Evolutionary conservation across 2,113 vertebrate species (phyloP), one percentile per base, ranked within the genome.

Genomic region (Pterocles burchelli): DNA sequence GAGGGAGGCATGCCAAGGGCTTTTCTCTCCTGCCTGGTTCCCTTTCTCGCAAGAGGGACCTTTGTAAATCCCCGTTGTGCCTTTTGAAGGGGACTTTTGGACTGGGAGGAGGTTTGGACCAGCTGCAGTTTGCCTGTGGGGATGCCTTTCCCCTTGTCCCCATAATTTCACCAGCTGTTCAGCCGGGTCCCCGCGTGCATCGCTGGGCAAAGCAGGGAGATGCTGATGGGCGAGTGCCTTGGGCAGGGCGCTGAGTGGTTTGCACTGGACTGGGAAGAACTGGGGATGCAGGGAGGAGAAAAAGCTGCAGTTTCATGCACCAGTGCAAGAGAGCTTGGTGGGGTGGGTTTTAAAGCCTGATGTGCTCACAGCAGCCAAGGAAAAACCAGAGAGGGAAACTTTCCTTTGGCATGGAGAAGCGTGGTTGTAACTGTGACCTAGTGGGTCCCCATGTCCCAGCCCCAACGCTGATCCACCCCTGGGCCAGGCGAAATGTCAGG

Each of bases 171-270:
- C 31, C 49, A 43, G 57, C 33, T 54, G 26, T 55, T 65, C 5
- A 57, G 57, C 31, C 34, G 62, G 0, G 0, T 61, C 48, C 38
- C 38, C 1, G 0, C 16, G 41, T 0, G 0, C 8, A 1, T 5
- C 45, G 57, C 43, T 57, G 52, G n/a, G 62, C 28, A 29, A 51
- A 79, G 67, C 31, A 9, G 31, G 49, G 67, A 79, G 54, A n/a
- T 38, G n/a, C n/a, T 9, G 3, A 25, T 0, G 8, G 31, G 28
- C 7, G 7, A 82, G 45, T 70, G 55, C 61, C 41, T 76, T 4
- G 6, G 65, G 36, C 38, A 41, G 29, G 25, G n/a, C 51, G 25
- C 31, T 2, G 9, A 83, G 20, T 18, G 63, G 7, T 73, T 87
- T 77, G 52, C 13, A 21, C 51, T 49, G 61, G 20, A 21, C 43